Base-by-base conservation (phyloP, 2,113 vertebrate species). In the Capreolus pygargus region DNA sequence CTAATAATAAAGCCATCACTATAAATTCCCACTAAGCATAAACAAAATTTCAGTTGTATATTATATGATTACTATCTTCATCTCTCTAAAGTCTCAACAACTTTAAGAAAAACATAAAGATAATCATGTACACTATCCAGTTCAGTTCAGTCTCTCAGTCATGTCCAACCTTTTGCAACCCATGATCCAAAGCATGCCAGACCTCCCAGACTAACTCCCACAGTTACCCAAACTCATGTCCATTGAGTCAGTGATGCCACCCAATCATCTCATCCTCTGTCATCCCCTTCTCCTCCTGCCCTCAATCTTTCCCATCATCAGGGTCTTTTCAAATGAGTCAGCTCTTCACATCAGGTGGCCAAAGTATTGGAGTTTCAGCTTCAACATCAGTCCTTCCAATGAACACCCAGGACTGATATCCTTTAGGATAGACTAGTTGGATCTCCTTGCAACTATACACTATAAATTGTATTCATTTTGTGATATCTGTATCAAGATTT, bases 151-250 rank as follows among this genome's bases (percentile, higher is more conserved):
- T 74, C 10, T 0, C 19, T 25, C 36, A 74, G 12, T 74, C 0
- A 0, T 74, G 67, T 39, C 36, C 0, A 0, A 74, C 67, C 5
- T 11, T 70, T 39, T 70, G 19, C 1, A 0, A 13, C 10, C n/a
- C n/a, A 13, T 39, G n/a, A 70, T 23, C 19, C 1, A 0, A 10
- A 70, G 1, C 10, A 70, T 0, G 0, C 64, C n/a, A 70, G n/a
- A 10, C 67, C 19, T 70, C n/a, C n/a, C 67, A 39, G 67, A 70
- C 10, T n/a, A 70, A 70, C 67, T 70, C n/a, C n/a, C 0, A 5
- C 17, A 39, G 67, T 23, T 70, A 70, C 67, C 10, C n/a, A 36
- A 6, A 36, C n/a, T 70, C 67, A 36, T 70, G 67, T 36, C 67
- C n/a, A 11, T 70, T 12, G 19, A 36, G 67, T 23, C 0, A 0